Conservation (phyloP, 2,888 invertebrate species). For the Didymodactylos carnosus region DNA sequence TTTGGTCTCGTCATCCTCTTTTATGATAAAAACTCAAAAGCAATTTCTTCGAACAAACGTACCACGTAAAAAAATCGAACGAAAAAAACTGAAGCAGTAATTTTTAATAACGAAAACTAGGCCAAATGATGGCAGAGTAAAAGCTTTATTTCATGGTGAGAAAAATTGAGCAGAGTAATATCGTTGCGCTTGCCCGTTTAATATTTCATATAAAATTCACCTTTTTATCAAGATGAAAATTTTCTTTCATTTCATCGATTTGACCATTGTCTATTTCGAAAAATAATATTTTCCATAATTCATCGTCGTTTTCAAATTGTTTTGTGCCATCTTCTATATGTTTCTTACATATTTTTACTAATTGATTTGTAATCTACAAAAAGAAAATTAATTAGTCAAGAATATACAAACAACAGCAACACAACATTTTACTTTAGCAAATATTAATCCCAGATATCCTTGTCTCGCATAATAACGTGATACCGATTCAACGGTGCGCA, state of each 20-base stretch:
- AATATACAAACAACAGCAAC: background rate
- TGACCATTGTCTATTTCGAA: conserved; percentile 7
- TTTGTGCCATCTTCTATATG: conserved; percentile 26
- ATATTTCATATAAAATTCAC: too few relatives aligned
- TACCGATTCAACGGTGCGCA: conserved; percentile 33
- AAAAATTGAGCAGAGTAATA: too few relatives aligned
- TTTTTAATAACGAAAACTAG: background rate
- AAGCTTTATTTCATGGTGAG: too few relatives aligned
- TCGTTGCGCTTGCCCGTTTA: too few relatives aligned
- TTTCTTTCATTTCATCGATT: background rate
- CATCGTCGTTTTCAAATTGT: background rate
- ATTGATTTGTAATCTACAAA: conserved; percentile 29
- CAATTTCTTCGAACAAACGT: too few relatives aligned
- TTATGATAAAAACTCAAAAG: too few relatives aligned
- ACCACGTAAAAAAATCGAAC: too few relatives aligned
- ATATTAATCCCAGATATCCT: conserved; percentile 30
- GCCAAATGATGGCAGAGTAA: background rate
- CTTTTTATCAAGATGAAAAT: background rate
- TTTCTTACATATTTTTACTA: conserved; percentile 31
- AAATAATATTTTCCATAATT: conserved; percentile 14
- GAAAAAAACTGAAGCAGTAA: too few relatives aligned
- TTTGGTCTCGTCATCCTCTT: too few relatives aligned
- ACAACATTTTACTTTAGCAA: conserved; percentile 25
- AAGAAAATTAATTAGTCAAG: background rate
- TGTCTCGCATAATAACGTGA: conserved; percentile 30